These are phyloP conservation scores for Leptopilina clavipes DNA, from an alignment of 1,140 invertebrate species.

Conservation along the genomic window DNA sequence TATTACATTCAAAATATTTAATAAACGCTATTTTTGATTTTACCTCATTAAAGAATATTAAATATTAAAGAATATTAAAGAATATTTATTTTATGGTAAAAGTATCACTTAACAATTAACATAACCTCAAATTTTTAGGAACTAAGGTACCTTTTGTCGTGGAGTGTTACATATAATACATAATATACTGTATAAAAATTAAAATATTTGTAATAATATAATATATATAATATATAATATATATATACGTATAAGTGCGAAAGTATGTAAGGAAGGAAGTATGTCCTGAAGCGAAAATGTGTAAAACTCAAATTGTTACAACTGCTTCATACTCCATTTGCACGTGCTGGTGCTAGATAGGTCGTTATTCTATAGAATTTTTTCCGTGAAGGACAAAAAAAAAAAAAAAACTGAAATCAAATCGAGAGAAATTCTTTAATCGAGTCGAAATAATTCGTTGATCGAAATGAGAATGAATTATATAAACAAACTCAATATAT, in stretches of 20 bases:
- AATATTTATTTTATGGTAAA: too few species aligned
- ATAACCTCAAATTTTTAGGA: too few species aligned
- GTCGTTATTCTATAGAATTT: conserved; percentile 32
- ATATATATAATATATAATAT: neutral
- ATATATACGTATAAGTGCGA: neutral
- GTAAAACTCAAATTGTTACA: conserved; percentile 31
- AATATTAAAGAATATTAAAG: too few species aligned
- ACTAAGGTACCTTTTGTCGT: too few species aligned
- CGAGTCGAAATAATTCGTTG: conserved; percentile 13
- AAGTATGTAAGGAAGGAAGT: conserved; percentile 34
- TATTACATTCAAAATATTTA: too few species aligned
- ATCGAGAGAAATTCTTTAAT: conserved; percentile 2
- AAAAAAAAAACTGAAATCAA: conserved; percentile 31
- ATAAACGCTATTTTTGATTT: too few species aligned
- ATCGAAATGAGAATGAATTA: conserved; percentile 17
- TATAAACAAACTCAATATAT: too few species aligned
- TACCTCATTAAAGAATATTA: too few species aligned
- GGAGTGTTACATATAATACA: too few species aligned
- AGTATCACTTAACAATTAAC: too few species aligned
- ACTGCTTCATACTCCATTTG: conserved; percentile 31
- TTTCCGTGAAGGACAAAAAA: conserved; percentile 22
- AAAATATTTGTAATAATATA: too few species aligned
- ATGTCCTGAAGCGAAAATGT: conserved; percentile 36
- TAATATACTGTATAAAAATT: too few species aligned
- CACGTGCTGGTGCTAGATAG: conserved; percentile 34